Conservation (phyloP, 1,140 invertebrate species). For the Meteorus sp. region DNA sequence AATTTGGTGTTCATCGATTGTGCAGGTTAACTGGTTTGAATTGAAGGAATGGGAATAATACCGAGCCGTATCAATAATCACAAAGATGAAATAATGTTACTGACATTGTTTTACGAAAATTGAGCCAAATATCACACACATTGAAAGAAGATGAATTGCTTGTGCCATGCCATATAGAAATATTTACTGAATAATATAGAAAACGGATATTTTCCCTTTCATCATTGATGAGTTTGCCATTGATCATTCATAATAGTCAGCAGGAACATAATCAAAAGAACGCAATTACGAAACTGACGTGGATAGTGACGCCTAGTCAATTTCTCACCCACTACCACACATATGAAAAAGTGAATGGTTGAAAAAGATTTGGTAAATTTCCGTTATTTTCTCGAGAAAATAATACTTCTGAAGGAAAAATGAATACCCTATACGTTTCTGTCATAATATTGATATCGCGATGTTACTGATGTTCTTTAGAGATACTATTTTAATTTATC, state of each 20-base stretch:
- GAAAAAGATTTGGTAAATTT: neutral
- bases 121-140: conserved; percentile 2
- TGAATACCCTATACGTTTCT: too few relatives aligned
- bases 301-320: neutral
- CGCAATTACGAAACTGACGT: neutral
- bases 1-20: conserved; percentile 4
- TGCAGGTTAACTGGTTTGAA: neutral
- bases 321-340: neutral
- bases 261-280: conserved; percentile 1
- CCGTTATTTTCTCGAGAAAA: neutral
- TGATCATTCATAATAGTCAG: neutral
- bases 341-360: neutral
- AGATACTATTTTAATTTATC: conserved; percentile 3
- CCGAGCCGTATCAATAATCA: conserved; percentile 22
- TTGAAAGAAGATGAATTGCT: conserved; percentile 1
- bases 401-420: too few relatives aligned
- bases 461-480: neutral
- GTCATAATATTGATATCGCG: too few relatives aligned
- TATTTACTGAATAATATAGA: neutral
- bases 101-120: conserved; percentile 3
- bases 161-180: neutral
- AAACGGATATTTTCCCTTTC: neutral
- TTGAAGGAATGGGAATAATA: neutral
- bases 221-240: neutral
- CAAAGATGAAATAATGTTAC: neutral